Evolutionary conservation across 2,797 vertebrate species (phyloP).

Genomic region (Syndactyla subalaris): DNA sequence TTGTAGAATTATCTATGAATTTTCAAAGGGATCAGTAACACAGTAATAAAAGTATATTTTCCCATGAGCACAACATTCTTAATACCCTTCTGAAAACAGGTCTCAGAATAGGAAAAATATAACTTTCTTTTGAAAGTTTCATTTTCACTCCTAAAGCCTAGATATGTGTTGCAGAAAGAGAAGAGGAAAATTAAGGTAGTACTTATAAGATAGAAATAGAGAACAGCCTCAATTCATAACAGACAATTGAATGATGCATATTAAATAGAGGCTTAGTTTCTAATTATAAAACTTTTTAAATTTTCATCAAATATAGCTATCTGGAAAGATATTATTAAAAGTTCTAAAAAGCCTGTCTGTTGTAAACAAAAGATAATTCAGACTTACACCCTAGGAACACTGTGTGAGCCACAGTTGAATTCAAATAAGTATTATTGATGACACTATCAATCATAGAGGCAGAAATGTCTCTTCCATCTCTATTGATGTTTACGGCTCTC

Average conservation of each 20-base stretch:
- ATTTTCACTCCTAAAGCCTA: background rate
- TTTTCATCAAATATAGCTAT: background rate
- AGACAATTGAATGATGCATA: background rate
- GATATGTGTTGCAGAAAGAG: background rate
- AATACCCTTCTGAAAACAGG: background rate
- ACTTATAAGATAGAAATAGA: background rate
- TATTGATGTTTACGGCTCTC: background rate
- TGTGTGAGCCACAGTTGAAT: background rate
- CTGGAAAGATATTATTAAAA: background rate
- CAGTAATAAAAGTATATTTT: slow-evolving; percentile 18
- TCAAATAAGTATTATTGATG: background rate
- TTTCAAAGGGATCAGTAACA: slow-evolving; percentile 38
- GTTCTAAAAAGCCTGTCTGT: background rate
- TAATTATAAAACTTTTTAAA: background rate
- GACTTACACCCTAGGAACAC: background rate
- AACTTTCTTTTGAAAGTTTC: background rate
- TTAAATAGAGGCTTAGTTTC: background rate
- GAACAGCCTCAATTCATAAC: background rate
- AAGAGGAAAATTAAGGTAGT: background rate
- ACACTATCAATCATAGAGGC: background rate
- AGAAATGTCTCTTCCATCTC: background rate
- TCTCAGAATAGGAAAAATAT: background rate
- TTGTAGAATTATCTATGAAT: slow-evolving; percentile 14
- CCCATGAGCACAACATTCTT: background rate
- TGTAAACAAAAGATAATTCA: background rate